These are phyloP conservation scores for Cromileptes altivelis DNA, from an alignment of 2,113 vertebrate genomes.

Conservation along the genomic window DNA sequence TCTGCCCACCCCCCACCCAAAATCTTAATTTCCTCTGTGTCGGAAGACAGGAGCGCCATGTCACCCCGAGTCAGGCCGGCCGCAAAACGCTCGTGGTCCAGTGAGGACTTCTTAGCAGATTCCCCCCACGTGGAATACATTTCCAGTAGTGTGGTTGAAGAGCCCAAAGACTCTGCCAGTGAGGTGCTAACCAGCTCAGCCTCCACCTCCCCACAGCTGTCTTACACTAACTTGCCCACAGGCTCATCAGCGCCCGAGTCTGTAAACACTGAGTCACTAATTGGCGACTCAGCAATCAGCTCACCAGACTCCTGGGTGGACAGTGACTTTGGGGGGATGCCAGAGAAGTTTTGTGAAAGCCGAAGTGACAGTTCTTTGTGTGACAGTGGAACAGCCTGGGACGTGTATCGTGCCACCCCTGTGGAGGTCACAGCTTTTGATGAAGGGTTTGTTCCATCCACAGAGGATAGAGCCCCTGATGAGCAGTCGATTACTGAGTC, in stretches of 20 bases:
- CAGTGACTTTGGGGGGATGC: slow-evolving; percentile 51
- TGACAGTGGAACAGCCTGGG: slow-evolving; percentile 70
- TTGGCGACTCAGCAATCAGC: slow-evolving; percentile 79
- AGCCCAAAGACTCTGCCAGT: slow-evolving; percentile 38
- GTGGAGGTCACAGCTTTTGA: slow-evolving; percentile 66
- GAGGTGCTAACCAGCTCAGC: slow-evolving; percentile 40
- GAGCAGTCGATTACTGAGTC: slow-evolving; percentile 62
- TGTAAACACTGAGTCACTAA: slow-evolving; percentile 48
- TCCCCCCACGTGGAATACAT: slow-evolving; percentile 42
- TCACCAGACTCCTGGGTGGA: slow-evolving; percentile 84
- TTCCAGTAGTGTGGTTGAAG: background rate
- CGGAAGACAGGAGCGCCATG: slow-evolving; percentile 67
- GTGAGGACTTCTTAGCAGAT: slow-evolving; percentile 70
- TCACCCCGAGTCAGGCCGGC: slow-evolving; percentile 31
- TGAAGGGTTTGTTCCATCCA: slow-evolving; percentile 64
- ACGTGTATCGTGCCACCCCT: slow-evolving; percentile 63
- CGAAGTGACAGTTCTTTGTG: slow-evolving; percentile 71
- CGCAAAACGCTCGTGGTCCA: slow-evolving; percentile 72
- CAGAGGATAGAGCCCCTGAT: slow-evolving; percentile 52
- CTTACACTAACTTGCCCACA: slow-evolving; percentile 67
- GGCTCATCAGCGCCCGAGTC: slow-evolving; percentile 58
- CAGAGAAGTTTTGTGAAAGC: slow-evolving; percentile 66
- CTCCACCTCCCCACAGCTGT: slow-evolving; percentile 64
- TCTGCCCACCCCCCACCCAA: slow-evolving; percentile 86
- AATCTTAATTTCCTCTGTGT: slow-evolving; percentile 86